phyloP scores from a whole-genome alignment of 1,140 invertebrate genomes.

The Caenorhabditis tropicalis region DNA sequence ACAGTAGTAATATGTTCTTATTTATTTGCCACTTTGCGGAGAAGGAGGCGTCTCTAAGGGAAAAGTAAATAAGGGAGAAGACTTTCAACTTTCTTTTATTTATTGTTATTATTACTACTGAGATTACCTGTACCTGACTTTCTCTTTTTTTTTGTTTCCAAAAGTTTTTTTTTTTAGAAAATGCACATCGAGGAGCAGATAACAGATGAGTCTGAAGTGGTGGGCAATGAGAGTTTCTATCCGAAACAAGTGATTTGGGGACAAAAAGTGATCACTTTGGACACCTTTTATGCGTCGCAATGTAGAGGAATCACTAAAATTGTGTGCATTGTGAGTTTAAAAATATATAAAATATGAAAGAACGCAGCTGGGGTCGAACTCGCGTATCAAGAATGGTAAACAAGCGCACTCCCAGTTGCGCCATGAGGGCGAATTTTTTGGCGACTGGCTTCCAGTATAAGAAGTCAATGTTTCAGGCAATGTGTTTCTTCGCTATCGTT shows the following conservation, averaged over 20 bases:
- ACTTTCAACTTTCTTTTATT: constrained; percentile 15
- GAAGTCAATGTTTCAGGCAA: neutral
- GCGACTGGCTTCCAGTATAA: too few relatives aligned
- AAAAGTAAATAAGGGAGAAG: neutral
- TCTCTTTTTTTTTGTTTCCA: neutral
- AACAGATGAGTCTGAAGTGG: neutral
- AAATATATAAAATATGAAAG: too few relatives aligned
- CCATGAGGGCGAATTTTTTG: too few relatives aligned
- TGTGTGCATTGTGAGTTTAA: constrained; percentile 16
- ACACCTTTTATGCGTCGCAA: constrained; percentile 26
- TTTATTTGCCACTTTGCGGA: constrained; percentile 34
- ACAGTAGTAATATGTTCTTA: neutral
- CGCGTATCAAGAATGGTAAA: too few relatives aligned
- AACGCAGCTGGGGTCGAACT: too few relatives aligned
- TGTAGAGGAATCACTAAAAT: constrained; percentile 24
- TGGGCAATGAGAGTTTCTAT: neutral
- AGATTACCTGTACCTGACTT: neutral
- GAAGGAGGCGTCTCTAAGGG: neutral
- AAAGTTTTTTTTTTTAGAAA: neutral
- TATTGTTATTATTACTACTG: constrained; percentile 30
- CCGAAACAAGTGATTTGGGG: constrained; percentile 24
- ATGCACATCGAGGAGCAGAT: constrained; percentile 33
- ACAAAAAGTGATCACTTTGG: constrained; percentile 13
- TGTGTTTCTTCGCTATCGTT: constrained; percentile 30
- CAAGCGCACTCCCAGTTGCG: too few relatives aligned